Evolutionary conservation across 1,140 invertebrate species (phyloP).

Genomic region (Drosophila rhopaloa): DNA sequence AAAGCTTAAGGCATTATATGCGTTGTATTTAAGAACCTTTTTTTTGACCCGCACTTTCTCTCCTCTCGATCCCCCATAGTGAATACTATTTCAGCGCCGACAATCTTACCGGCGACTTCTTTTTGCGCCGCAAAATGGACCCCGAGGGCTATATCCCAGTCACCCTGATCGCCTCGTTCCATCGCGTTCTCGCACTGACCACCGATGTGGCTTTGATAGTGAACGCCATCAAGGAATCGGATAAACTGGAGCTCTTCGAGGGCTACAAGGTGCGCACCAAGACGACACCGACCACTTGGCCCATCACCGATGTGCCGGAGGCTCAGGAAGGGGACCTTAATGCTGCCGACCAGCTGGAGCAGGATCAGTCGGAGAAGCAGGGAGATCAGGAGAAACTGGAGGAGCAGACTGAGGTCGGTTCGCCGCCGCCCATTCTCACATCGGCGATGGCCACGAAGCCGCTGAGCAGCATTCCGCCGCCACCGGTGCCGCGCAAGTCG

Average conservation of each 20-base stretch:
- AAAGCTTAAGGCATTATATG: conserved; percentile 26
- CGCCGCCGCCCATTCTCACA: conserved; percentile 72
- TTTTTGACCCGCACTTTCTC: background rate
- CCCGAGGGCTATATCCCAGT: conserved; percentile 96
- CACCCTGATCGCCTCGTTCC: conserved; percentile 97
- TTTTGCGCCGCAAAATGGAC: conserved; percentile 98
- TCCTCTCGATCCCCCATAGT: conserved; percentile 85
- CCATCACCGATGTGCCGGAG: conserved; percentile 87
- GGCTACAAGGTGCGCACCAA: conserved; percentile 93
- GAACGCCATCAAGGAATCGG: conserved; percentile 92
- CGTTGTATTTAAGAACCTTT: background rate
- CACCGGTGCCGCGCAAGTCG: conserved; percentile 87
- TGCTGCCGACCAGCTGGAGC: background rate
- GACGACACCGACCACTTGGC: conserved; percentile 94
- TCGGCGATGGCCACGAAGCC: conserved; percentile 86
- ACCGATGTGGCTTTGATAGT: conserved; percentile 93
- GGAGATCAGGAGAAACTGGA: conserved; percentile 20
- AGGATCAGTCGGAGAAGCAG: conserved; percentile 10
- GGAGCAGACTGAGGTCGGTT: conserved; percentile 59
- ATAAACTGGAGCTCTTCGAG: conserved; percentile 92
- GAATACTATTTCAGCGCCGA: conserved; percentile 99
- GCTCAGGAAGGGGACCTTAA: conserved; percentile 15
- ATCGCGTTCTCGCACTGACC: conserved; percentile 95
- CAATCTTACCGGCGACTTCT: conserved; percentile 98
- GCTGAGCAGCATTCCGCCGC: conserved; percentile 87